Evolutionary conservation across 2,797 vertebrate species (phyloP), one percentile per base, ranked within the genome.

Genomic region (Leuciscus waleckii): DNA sequence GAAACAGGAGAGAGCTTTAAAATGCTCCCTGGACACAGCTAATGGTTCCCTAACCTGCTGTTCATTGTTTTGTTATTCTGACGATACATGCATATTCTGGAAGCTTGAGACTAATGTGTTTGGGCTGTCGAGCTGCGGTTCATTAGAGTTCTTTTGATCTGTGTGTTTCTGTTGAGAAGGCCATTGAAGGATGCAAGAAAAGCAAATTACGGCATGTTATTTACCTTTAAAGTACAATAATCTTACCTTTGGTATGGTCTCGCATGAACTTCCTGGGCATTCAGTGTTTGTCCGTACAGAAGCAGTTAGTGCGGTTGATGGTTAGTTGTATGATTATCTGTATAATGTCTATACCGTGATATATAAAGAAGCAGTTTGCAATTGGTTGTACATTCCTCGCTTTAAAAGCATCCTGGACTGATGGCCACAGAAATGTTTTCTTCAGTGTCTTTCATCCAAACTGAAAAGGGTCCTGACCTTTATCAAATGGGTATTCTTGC

Each of bases 31-130:
- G 85, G 88, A 86, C 85, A 82, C 78, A 74, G 81, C 82, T 88
- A 90, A 90, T 88, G 79, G 88, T 79, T 90, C 88, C 85, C 89
- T 79, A 79, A 87, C 89, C 89, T 88, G 86, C 87, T 86, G 89
- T 84, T 88, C 69, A 35, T 85, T 79, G 74, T 70, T 70, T 77
- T 90, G 87, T 87, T 87, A 88, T 90, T 88, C 79, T 58, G 83
- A 85, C 81, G 69, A 84, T 86, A 79, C 83, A 51, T 78, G 86
- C 78, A 84, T 82, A 82, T 90, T 86, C 81, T 79, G 61, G 63
- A 80, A 70, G 63, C 65, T 54, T 68, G 46, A 75, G 67, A 83
- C 81, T 87, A 85, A 88, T 88, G 49, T 82, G 87, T 86, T 79
- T 51, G 63, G 73, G 80, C 85, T 84, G 85, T 74, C 68, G 61